phyloP scores from a whole-genome alignment of 2,113 vertebrate species.

The Tragelaphus imberbis region DNA sequence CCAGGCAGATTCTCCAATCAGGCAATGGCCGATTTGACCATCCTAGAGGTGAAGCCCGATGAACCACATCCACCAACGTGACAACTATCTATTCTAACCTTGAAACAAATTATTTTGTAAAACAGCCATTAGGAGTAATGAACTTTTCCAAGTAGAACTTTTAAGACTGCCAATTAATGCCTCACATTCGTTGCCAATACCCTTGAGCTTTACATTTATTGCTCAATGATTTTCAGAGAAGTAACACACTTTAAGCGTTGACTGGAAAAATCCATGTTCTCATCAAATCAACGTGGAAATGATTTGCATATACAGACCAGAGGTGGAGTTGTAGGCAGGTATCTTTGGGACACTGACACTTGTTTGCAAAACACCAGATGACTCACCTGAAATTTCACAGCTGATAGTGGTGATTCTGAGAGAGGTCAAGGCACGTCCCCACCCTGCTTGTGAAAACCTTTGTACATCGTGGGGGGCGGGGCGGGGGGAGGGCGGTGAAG shows the following conservation, averaged over 20 bases:
- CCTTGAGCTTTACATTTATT: slow-evolving; percentile 21
- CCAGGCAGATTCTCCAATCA: background rate
- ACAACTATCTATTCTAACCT: background rate
- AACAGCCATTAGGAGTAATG: background rate
- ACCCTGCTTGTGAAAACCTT: background rate
- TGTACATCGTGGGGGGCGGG: background rate
- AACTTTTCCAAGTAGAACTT: slow-evolving; percentile 31
- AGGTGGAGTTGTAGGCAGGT: background rate
- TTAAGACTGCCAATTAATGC: background rate
- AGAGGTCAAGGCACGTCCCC: background rate
- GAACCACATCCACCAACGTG: background rate
- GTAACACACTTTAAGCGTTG: background rate
- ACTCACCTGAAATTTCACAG: background rate
- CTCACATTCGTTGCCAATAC: slow-evolving; percentile 1
- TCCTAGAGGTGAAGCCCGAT: background rate
- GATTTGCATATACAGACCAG: no score
- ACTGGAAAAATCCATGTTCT: background rate
- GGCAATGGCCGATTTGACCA: background rate
- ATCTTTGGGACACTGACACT: background rate
- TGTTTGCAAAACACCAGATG: background rate
- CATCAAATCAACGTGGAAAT: background rate
- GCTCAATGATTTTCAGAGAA: background rate
- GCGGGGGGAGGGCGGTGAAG: background rate
- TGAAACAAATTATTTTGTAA: background rate
- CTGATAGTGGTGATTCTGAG: background rate